These are phyloP conservation scores for Jacana jacana DNA, from an alignment of 2,113 vertebrate species.

Conservation along the genomic window DNA sequence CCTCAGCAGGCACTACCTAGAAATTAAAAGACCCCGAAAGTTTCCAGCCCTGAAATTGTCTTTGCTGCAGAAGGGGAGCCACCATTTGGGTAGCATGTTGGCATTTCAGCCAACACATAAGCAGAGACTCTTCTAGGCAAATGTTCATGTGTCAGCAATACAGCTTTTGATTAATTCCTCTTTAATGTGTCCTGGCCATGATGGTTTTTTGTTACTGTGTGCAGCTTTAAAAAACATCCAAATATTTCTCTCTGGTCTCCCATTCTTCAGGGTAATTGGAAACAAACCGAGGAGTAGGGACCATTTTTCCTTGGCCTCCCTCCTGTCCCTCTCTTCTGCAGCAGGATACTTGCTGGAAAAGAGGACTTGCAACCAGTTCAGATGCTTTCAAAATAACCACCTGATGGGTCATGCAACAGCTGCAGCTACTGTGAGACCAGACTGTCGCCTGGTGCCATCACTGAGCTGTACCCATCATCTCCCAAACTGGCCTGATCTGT, in stretches of 20 bases:
- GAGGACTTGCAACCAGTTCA: not conserved
- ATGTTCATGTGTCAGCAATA: not conserved
- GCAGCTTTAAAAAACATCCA: not conserved
- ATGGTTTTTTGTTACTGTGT: not conserved
- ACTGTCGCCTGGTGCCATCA: not conserved
- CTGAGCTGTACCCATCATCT: not conserved
- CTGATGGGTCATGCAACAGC: not conserved
- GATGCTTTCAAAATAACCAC: rapidly evolving
- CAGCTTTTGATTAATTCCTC: not conserved
- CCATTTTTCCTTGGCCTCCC: not conserved
- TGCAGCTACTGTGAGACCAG: not conserved
- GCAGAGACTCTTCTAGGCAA: not conserved
- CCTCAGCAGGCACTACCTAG: not conserved
- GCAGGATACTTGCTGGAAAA: not conserved
- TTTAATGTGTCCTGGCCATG: not conserved
- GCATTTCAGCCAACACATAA: not conserved
- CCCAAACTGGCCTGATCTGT: not conserved
- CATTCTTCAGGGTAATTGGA: not conserved
- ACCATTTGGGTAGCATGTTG: not conserved
- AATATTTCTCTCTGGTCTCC: not conserved
- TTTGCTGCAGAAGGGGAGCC: not conserved
- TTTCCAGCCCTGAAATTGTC: not conserved
- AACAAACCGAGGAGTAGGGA: not conserved
- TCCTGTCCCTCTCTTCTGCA: not conserved
- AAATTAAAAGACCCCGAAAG: not conserved